Base-by-base conservation (phyloP, 2,888 invertebrate species). In the Hemaris fuciformis region DNA sequence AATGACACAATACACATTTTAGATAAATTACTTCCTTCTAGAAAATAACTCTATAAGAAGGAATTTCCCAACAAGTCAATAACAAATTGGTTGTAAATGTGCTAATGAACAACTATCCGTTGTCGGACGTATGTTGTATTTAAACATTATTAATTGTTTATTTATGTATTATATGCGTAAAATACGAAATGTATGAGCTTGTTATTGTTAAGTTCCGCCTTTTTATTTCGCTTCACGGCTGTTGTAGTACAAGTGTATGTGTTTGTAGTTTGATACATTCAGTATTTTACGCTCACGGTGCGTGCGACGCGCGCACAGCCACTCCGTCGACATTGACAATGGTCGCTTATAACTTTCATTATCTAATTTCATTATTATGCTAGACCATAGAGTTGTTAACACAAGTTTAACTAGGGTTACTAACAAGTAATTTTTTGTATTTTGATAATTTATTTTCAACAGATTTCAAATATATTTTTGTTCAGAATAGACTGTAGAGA, bases 221-320 rank as follows among this genome's bases (percentile, higher is more conserved):
- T 77, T 76, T 82, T 74, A 75, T 77, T 83, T 81, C 65, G 82
- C 83, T 84, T 84, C 71, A 81, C 79, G 59, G 73, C 76, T 57
- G 72, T 77, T 70, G 73, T 66, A 8, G 62, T 67, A 64, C 65
- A 67, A 59, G 67, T 74, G 70, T 61, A 57, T 60, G 41, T 67
- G 64, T 41, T n/a, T 60, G 59, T 67, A 65, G 62, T 69, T 66
- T 62, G 58, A 43, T 69, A 73, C 81, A 81, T 84, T 83, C 79
- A 81, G 84, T 85, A 83, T 83, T 83, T 83, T 85, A 82, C 83
- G 84, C 83, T 79, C 38, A n/a, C n/a, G n/a, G n/a, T n/a, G 64
- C 69, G 62, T 34, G 58, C 48, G 10, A 58, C 15, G 8, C 34
- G 10, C 27, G 42, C 25, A 43, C n/a, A 2, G 23, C 18, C 58